Evolutionary conservation across 2,113 vertebrate genomes (phyloP).

Genomic region (Pachycephala philippinensis): DNA sequence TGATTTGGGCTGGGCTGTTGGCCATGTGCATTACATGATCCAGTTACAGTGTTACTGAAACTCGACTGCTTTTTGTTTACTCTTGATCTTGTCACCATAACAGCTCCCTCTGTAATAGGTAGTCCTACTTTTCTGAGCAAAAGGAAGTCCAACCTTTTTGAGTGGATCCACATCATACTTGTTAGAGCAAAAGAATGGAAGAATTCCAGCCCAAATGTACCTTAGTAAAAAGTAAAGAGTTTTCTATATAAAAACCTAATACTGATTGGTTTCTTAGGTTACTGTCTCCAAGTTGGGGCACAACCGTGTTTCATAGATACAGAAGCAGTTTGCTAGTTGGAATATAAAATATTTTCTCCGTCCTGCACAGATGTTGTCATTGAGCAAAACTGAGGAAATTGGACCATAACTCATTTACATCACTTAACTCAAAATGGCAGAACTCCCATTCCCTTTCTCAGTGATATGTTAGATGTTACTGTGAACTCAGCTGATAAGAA

Average conservation of each 20-base stretch:
- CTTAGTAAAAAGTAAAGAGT: background rate
- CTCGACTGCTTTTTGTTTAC: background rate
- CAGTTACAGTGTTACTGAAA: background rate
- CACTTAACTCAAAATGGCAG: background rate
- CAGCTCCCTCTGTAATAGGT: background rate
- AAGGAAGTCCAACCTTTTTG: background rate
- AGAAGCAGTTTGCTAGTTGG: background rate
- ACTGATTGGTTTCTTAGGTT: background rate
- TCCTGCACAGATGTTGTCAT: background rate
- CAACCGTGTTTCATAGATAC: background rate
- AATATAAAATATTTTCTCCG: background rate
- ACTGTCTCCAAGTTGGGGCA: background rate
- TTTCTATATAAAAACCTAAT: background rate
- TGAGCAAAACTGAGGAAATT: background rate
- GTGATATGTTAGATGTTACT: background rate
- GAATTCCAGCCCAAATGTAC: background rate
- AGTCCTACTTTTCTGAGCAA: background rate
- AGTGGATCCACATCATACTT: background rate
- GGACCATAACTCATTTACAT: background rate
- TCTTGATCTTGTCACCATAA: background rate
- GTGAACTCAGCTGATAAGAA: background rate
- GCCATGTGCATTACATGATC: fast-evolving
- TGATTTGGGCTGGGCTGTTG: background rate
- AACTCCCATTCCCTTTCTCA: background rate
- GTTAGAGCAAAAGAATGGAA: background rate